A percentile compares a stretch with the other conserved stretches of the same genome.
Conservation (phyloP, 2,797 vertebrate genomes). For the Catamblyrhynchus diadema region DNA sequence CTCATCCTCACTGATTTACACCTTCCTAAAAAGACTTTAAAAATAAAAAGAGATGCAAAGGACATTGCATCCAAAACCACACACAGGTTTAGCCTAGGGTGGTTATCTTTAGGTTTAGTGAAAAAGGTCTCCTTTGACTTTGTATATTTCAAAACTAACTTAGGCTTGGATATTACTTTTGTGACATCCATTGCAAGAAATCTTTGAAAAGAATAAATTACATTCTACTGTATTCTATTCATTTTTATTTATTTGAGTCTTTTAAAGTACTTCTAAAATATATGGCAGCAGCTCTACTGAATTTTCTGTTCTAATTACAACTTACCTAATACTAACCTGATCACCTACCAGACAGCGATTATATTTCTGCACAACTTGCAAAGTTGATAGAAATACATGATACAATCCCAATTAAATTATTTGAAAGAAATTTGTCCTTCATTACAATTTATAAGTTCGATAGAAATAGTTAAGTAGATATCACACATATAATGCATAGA, state of each 20-base stretch:
- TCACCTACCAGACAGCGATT: neutral
- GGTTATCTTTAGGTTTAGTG: slow-evolving; percentile 28
- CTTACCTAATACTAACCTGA: neutral
- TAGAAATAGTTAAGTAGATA: neutral
- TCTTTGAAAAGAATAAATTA: neutral
- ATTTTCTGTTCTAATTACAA: slow-evolving; percentile 8
- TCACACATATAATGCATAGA: neutral
- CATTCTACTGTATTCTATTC: neutral
- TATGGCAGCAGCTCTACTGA: neutral
- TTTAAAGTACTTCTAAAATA: neutral
- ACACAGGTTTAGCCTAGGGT: neutral
- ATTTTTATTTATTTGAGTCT: slow-evolving; percentile 5
- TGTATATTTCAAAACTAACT: slow-evolving; percentile 16
- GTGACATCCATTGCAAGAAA: neutral
- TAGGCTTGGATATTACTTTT: neutral
- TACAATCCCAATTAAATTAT: neutral
- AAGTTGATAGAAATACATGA: neutral
- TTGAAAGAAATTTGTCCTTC: neutral
- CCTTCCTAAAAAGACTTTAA: slow-evolving; percentile 21
- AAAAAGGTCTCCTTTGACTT: slow-evolving; percentile 32
- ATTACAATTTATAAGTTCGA: neutral
- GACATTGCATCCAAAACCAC: slow-evolving; percentile 3
- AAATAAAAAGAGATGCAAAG: slow-evolving; percentile 25
- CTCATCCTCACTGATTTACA: slow-evolving; percentile 7
- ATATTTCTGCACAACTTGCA: neutral